Percentiles rank a stretch among this genome's conserved stretches.
Conservation (phyloP, 2,113 vertebrate genomes). For the Channa maculata region DNA sequence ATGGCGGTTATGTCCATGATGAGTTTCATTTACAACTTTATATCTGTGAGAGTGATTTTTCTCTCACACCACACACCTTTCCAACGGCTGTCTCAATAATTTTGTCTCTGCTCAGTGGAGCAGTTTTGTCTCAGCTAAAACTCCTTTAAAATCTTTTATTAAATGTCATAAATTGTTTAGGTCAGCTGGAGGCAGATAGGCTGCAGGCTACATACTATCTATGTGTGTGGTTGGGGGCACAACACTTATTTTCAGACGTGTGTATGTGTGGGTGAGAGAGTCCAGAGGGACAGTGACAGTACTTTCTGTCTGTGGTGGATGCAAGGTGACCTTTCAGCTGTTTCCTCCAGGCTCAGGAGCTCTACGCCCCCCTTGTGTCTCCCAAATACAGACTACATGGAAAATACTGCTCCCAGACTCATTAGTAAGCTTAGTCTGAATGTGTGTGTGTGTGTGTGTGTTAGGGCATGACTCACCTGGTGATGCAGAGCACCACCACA, state of each 20-base stretch:
- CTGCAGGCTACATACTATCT: slow-evolving; percentile 30
- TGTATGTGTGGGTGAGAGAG: slow-evolving; percentile 13
- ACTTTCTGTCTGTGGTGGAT: slow-evolving; percentile 23
- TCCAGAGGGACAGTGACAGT: slow-evolving; percentile 10
- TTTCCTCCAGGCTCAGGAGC: slow-evolving; percentile 32
- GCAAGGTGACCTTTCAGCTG: slow-evolving; percentile 61
- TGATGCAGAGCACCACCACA: slow-evolving; percentile 99
- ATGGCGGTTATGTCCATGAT: no score
- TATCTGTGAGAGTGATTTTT: no score
- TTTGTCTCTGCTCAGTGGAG: slow-evolving; percentile 47
- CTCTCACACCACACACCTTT: slow-evolving; percentile 22
- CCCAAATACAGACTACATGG: slow-evolving; percentile 21
- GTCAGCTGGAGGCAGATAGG: slow-evolving; percentile 58
- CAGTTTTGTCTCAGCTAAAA: slow-evolving; percentile 61
- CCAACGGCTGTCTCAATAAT: slow-evolving; percentile 27
- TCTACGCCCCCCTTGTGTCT: slow-evolving; percentile 14
- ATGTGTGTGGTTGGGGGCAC: slow-evolving; percentile 3
- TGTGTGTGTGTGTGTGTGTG: slow-evolving; percentile 12
- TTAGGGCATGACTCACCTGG: slow-evolving; percentile 85
- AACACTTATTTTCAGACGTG: neutral
- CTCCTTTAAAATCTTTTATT: slow-evolving; percentile 75
- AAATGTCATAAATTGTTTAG: slow-evolving; percentile 77
- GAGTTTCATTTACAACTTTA: no score
- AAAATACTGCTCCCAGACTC: slow-evolving; percentile 26
- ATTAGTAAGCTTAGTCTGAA: slow-evolving; percentile 38